phyloP scores from a whole-genome alignment of 2,797 vertebrate species.

The Myoxocephalus aenaeus region DNA sequence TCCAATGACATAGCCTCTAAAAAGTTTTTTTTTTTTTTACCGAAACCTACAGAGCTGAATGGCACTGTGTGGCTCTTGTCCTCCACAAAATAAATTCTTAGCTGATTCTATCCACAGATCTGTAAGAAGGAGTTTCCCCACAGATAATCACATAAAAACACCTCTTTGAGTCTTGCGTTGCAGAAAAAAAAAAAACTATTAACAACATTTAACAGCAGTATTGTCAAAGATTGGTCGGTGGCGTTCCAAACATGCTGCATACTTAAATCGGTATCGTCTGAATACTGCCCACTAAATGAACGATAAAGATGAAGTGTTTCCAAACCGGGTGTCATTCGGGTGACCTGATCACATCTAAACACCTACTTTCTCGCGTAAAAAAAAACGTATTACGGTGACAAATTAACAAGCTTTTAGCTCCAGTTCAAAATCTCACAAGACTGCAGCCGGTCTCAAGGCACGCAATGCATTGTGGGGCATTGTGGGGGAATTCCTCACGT shows the following conservation, averaged over 20 bases:
- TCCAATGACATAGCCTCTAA: constrained; percentile 32
- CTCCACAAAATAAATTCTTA: too few relatives aligned
- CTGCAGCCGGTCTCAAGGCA: background rate
- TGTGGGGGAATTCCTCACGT: background rate
- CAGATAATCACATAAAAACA: too few relatives aligned
- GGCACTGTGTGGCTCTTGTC: background rate
- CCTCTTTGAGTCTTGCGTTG: too few relatives aligned
- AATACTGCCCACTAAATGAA: background rate
- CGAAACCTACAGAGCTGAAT: constrained; percentile 6
- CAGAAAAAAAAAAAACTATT: too few relatives aligned
- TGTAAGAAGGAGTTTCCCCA: too few relatives aligned
- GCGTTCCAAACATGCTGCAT: too few relatives aligned
- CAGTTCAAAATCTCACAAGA: too few relatives aligned
- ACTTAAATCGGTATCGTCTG: too few relatives aligned
- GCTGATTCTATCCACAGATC: too few relatives aligned
- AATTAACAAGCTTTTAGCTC: background rate
- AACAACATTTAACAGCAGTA: too few relatives aligned
- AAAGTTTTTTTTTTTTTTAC: constrained; percentile 35
- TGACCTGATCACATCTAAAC: background rate
- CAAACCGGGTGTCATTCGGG: too few relatives aligned
- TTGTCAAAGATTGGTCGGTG: too few relatives aligned
- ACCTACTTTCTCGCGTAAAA: background rate
- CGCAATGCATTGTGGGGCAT: background rate
- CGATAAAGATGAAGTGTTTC: background rate
- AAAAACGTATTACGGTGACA: background rate